These are phyloP conservation scores for Tragopan temminckii DNA, from an alignment of 2,797 vertebrate genomes.

Conservation along the genomic window DNA sequence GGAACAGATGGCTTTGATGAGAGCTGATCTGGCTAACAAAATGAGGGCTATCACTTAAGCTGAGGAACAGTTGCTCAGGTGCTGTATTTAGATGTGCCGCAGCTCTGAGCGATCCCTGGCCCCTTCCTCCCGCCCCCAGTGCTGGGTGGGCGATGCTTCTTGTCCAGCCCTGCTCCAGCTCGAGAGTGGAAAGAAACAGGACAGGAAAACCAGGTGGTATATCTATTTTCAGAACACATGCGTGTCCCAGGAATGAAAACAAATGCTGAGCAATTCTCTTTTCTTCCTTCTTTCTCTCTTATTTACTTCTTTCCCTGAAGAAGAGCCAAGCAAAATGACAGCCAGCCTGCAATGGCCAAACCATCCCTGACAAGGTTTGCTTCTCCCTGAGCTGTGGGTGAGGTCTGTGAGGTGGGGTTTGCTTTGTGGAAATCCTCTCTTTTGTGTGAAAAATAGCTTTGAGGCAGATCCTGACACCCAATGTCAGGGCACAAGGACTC, in stretches of 20 bases:
- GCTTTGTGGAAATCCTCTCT: neutral
- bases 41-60: neutral
- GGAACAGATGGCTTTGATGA: slow-evolving; percentile 30
- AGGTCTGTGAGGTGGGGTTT: neutral
- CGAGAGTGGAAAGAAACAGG: neutral
- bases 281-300: neutral
- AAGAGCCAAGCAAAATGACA: neutral
- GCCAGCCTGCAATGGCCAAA: neutral
- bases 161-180: neutral
- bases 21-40: neutral
- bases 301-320: accelerated
- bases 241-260: neutral
- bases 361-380: neutral
- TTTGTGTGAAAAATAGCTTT: neutral
- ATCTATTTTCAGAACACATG: neutral
- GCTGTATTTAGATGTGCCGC: neutral
- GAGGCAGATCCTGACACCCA: neutral
- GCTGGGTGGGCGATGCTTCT: neutral
- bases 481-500: neutral
- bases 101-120: neutral
- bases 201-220: neutral
- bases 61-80: neutral
- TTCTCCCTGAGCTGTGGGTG: neutral
- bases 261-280: neutral
- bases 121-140: neutral